Base-by-base conservation (phyloP, 2,113 vertebrate genomes). In the Alouatta palliata region DNA sequence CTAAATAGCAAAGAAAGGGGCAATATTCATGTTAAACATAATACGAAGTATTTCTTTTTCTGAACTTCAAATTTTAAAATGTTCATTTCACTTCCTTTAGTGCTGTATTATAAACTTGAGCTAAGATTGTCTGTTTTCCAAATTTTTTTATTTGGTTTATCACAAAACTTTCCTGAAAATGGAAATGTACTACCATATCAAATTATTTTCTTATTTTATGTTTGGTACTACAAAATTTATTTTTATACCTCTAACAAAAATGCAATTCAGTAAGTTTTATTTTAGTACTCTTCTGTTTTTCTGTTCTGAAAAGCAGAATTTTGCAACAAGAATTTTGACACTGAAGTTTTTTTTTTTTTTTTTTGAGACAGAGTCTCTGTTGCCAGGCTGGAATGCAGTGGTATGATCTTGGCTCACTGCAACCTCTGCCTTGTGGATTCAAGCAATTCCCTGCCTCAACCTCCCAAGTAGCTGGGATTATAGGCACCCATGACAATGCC, bases 1-100 rank as follows among this genome's bases (percentile, higher is more conserved):
- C 56, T 94, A 90, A 97, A 97, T 96, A 98, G 87, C 90, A 27
- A 97, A 92, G 61, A 81, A 64, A 90, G 93, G 80, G 58, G 5
- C 8, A 94, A 52, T 89, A 94, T 93, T n/a, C 89, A 97, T 64
- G 79, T 87, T 52, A 94, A 94, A 93, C 95, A 52, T 84, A 71
- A 21, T 87, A 68, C 0, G 14, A 92, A 97, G 45, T 90, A 56
- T 89, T 90, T 58, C 20, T 64, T 91, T 97, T 82, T n/a, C 49
- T 91, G 85, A 97, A 91, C 89, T 77, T 88, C 89, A 95, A 95
- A 90, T 95, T 97, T 77, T 83, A 90, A 91, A 88, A 87, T 92
- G 23, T 95, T 86, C 21, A 23, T 94, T 97, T 97, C 6, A 64
- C 77, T 85, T 93, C 27, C 25, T 94, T 96, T 81, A 87, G 11